These are phyloP conservation scores for Diloba caeruleocephala DNA, from an alignment of 2,888 invertebrate species.

Conservation along the genomic window DNA sequence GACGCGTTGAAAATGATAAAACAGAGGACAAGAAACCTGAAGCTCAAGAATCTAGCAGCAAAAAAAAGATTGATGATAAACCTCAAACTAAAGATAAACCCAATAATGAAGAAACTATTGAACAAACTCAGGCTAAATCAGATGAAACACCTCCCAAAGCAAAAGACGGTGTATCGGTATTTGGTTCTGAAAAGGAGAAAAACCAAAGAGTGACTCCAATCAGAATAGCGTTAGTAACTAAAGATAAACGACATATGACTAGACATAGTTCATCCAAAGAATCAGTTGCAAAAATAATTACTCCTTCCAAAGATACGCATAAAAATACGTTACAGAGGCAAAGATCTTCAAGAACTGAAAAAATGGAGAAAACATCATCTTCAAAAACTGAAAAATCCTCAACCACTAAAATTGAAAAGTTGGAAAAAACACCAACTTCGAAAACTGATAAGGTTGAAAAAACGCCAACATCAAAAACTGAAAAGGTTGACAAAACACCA, in stretches of 20 bases:
- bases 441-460: conserved; percentile 17
- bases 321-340: conserved; percentile 37
- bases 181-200: conserved; percentile 54
- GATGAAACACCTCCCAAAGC: conserved; percentile 23
- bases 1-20: conserved; percentile 52
- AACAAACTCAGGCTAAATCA: conserved; percentile 17
- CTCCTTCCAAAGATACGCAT: conserved; percentile 41
- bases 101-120: conserved; percentile 24
- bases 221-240: conserved; percentile 63
- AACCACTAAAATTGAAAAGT: conserved; percentile 1
- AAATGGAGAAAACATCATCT: conserved; percentile 17
- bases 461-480: not conserved
- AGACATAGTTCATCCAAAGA: conserved; percentile 53
- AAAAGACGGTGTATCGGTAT: conserved; percentile 55
- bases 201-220: conserved; percentile 62
- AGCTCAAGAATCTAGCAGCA: conserved; percentile 39
- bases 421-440: not conserved
- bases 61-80: conserved; percentile 34
- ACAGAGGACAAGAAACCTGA: conserved; percentile 44
- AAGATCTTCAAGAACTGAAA: conserved; percentile 50
- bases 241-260: conserved; percentile 54
- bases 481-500: conserved; percentile 41
- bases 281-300: conserved; percentile 47
- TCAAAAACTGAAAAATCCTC: conserved; percentile 16
- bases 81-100: conserved; percentile 29